These are phyloP conservation scores for Cromileptes altivelis DNA, from an alignment of 2,113 vertebrate species.

Conservation along the genomic window DNA sequence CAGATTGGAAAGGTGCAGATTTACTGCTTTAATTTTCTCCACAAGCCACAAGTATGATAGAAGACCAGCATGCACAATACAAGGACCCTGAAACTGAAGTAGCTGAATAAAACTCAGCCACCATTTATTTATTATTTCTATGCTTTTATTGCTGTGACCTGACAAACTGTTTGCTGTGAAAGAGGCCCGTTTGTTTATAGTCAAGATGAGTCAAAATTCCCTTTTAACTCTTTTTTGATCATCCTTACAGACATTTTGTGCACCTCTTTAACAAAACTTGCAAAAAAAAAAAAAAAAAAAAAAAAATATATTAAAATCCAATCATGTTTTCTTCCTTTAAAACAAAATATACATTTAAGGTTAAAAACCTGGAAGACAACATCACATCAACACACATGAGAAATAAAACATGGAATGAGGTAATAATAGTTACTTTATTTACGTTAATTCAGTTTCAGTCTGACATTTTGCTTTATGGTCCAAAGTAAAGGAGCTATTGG, in stretches of 20 bases:
- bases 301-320: too few species aligned
- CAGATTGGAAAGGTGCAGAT: neutral
- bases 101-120: too few species aligned
- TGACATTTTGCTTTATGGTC: slow-evolving; percentile 77
- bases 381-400: slow-evolving; percentile 17
- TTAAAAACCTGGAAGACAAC: neutral
- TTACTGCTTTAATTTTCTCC: neutral
- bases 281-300: too few species aligned
- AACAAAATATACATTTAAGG: too few species aligned
- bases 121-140: too few species aligned
- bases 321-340: too few species aligned
- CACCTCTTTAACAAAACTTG: too few species aligned
- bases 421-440: slow-evolving; percentile 76
- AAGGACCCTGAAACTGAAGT: neutral
- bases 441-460: slow-evolving; percentile 59
- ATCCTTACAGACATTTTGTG: too few species aligned
- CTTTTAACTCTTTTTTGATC: too few species aligned
- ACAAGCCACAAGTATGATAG: neutral
- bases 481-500: slow-evolving; percentile 54
- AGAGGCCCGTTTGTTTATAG: neutral
- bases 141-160: neutral
- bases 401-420: slow-evolving; percentile 27
- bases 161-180: neutral
- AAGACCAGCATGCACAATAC: too few species aligned
- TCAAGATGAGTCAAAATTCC: too few species aligned